A percentile compares a stretch with the other conserved stretches of the same genome.
These are phyloP conservation scores for Cyclophora punctaria DNA, from an alignment of 2,888 invertebrate species.

Conservation along the genomic window DNA sequence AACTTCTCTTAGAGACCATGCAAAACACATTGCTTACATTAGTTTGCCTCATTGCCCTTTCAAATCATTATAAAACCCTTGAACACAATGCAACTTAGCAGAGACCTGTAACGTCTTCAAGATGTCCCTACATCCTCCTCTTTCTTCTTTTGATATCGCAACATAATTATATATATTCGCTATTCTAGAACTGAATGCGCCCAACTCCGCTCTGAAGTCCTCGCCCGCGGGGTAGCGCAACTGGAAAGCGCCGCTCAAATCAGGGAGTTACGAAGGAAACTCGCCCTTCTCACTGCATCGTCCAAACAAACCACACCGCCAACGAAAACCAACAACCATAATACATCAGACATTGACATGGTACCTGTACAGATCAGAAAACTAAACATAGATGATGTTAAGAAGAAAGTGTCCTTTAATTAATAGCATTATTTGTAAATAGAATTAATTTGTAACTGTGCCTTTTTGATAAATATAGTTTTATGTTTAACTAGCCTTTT, in stretches of 20 bases:
- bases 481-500: too few species aligned
- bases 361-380: conserved; percentile 23
- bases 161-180: too few species aligned
- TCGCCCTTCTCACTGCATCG: conserved; percentile 30
- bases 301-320: conserved; percentile 12
- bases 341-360: conserved; percentile 19
- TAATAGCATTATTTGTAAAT: conserved; percentile 14
- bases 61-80: too few species aligned
- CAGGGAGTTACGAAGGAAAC: conserved; percentile 49
- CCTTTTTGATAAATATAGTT: too few species aligned
- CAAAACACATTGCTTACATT: too few species aligned
- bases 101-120: too few species aligned
- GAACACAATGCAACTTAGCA: too few species aligned
- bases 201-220: conserved; percentile 45
- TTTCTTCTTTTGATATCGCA: too few species aligned
- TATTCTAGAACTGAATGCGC: conserved; percentile 51
- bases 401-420: conserved; percentile 63
- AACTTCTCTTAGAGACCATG: too few species aligned
- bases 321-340: conserved; percentile 1
- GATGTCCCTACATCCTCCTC: too few species aligned
- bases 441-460: too few species aligned
- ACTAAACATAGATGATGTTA: conserved; percentile 42
- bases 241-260: conserved; percentile 53
- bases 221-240: conserved; percentile 55
- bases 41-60: too few species aligned